Percentiles rank a stretch among this genome's conserved stretches.
These are phyloP conservation scores for Myrmophylax atrothorax DNA, from an alignment of 2,113 vertebrate genomes.

Conservation along the genomic window DNA sequence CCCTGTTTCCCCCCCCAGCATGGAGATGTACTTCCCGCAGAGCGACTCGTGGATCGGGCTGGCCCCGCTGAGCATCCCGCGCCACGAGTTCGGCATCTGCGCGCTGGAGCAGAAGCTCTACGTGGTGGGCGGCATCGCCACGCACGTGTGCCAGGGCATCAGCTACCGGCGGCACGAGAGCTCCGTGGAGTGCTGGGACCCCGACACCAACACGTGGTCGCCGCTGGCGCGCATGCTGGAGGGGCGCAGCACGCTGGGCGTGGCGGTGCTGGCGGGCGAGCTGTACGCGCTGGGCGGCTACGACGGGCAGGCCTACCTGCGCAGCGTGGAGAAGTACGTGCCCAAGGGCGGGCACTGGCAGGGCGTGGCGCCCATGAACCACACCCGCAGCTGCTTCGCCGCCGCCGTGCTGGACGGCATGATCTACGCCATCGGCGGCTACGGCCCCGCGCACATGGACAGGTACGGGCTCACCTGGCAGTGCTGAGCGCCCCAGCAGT, in stretches of 20 bases:
- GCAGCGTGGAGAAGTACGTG: slow-evolving; percentile 95
- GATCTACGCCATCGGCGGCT: slow-evolving; percentile 96
- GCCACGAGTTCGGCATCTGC: slow-evolving; percentile 93
- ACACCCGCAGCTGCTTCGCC: slow-evolving; percentile 94
- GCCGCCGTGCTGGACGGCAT: slow-evolving; percentile 92
- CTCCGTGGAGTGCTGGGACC: slow-evolving; percentile 96
- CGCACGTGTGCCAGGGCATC: slow-evolving; percentile 91
- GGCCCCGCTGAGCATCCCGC: slow-evolving; percentile 90
- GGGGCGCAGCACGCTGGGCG: slow-evolving; percentile 91
- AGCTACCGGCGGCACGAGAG: slow-evolving; percentile 92
- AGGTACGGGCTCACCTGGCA: slow-evolving; percentile 74
- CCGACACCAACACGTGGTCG: slow-evolving; percentile 94
- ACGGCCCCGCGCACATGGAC: slow-evolving; percentile 97
- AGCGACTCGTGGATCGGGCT: slow-evolving; percentile 97
- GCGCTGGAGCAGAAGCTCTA: slow-evolving; percentile 95
- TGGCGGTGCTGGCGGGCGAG: slow-evolving; percentile 91
- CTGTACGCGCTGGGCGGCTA: slow-evolving; percentile 96
- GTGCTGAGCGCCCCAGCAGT: too few species aligned
- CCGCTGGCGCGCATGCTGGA: slow-evolving; percentile 91
- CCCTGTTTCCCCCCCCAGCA: slow-evolving; percentile 73
- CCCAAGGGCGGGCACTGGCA: slow-evolving; percentile 94
- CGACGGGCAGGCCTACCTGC: slow-evolving; percentile 92
- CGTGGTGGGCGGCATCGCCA: slow-evolving; percentile 94
- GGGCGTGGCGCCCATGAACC: slow-evolving; percentile 93
- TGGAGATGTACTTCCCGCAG: slow-evolving; percentile 98